Percentiles rank a stretch among this genome's conserved stretches.
phyloP scores from a whole-genome alignment of 1,140 invertebrate genomes.

The Riptortus pedestris region DNA sequence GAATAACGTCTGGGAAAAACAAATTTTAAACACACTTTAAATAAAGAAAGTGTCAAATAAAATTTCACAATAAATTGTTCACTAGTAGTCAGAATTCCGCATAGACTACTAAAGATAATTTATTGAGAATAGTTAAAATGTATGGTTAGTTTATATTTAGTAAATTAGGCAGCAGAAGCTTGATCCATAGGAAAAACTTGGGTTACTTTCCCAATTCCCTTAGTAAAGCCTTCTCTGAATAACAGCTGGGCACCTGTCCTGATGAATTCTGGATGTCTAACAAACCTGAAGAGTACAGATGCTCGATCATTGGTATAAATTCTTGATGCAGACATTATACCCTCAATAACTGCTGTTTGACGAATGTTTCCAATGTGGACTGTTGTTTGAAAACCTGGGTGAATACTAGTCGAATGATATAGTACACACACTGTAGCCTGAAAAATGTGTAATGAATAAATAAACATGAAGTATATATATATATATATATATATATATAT shows the following conservation, averaged over 20 bases:
- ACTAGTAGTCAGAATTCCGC: no score
- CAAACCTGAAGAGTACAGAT: slow-evolving; percentile 78
- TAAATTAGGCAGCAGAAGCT: slow-evolving; percentile 8
- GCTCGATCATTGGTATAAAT: slow-evolving; percentile 74
- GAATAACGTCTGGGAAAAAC: no score
- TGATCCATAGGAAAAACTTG: slow-evolving; percentile 58
- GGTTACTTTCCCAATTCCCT: slow-evolving; percentile 83
- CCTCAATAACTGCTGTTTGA: slow-evolving; percentile 81
- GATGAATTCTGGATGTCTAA: slow-evolving; percentile 84
- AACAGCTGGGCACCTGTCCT: slow-evolving; percentile 73
- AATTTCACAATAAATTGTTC: no score
- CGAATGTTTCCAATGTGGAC: slow-evolving; percentile 89
- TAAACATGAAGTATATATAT: not conserved
- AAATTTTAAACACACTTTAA: no score
- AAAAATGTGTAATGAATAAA: no score
- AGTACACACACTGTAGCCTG: slow-evolving; percentile 78
- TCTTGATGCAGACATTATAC: slow-evolving; percentile 47
- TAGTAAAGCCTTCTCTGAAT: slow-evolving; percentile 77
- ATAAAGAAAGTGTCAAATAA: no score
- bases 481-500: not conserved
- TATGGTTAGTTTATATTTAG: no score
- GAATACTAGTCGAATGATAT: slow-evolving; percentile 73
- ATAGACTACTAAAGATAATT: no score
- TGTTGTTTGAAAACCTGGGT: slow-evolving; percentile 82
- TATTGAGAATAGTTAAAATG: no score